Percentiles rank a stretch among this genome's conserved stretches.
Evolutionary conservation across 2,797 vertebrate genomes (phyloP).

Genomic region (Oreochromis mossambicus): DNA sequence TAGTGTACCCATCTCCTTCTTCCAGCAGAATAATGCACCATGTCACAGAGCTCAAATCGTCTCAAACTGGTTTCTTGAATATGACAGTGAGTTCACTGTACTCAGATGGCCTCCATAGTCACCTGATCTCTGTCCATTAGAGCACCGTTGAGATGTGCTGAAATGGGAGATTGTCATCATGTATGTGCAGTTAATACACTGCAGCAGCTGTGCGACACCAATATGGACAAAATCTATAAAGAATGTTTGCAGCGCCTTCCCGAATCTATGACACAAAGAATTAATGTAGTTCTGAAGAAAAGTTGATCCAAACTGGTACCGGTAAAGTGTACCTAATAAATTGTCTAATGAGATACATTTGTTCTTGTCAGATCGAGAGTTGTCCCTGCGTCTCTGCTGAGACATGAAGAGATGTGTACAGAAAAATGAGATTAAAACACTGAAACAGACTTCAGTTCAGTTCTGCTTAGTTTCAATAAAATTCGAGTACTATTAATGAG

Average conservation of each 20-base stretch:
- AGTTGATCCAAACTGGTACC: rapidly evolving
- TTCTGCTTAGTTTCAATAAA: neutral
- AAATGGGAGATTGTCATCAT: neutral
- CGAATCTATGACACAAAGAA: neutral
- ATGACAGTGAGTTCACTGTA: neutral
- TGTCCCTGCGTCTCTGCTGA: neutral
- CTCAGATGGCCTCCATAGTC: neutral
- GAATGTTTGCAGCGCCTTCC: neutral
- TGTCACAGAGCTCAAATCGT: neutral
- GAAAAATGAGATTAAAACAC: neutral
- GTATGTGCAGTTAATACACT: neutral
- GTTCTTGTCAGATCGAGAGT: neutral
- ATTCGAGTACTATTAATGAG: neutral
- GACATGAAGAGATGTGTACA: neutral
- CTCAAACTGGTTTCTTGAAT: neutral
- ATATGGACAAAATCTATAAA: neutral
- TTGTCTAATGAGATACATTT: neutral
- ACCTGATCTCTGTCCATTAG: neutral
- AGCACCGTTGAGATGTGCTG: neutral
- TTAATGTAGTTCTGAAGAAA: neutral
- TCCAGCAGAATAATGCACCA: neutral
- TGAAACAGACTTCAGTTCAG: neutral
- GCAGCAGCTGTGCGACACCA: neutral
- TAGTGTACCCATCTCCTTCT: neutral
- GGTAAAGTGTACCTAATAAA: neutral